Base-by-base conservation (phyloP, 2,888 invertebrate genomes). In the Diplolepis rosae region DNA sequence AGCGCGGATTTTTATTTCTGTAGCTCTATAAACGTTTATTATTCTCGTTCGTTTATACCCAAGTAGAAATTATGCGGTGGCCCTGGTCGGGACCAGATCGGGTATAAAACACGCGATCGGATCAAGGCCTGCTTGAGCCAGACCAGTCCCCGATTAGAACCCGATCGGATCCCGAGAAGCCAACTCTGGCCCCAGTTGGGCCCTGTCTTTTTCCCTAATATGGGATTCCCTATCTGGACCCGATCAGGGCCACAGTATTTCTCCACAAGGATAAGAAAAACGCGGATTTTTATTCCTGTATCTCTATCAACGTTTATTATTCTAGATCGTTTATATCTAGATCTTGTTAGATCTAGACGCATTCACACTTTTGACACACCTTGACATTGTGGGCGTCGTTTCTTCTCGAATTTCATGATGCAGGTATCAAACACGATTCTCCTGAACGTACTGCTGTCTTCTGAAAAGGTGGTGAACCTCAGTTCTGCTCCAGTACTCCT, bases 401-500 rank as follows among this genome's bases (percentile, higher is more conserved):
- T 56, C 70, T 74, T 66, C 66, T 76, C 74, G 51, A 73, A 70
- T 76, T 76, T 76, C 76, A 56, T 71, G 73, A 56, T 48, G 65
- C 70, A 66, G 68, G 75, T 75, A 70, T 76, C 68, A 69, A 69
- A 70, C 72, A 72, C 74, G 69, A 66, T 65, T 71, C 66, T 27
- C 22, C 28, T 61, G 66, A 42, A 56, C 54, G 52, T 24, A 32
- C 66, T 68, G 42, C 75, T 69, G 72, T 68, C 68, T 70, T 66
- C 73, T 66, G 56, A 68, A 69, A 69, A 56, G 73, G 69, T 71
- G 75, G 69, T 42, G 68, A 66, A 71, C 69, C 73, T 76, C 79
- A 77, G 80, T 79, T 74, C 75, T 77, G 78, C 76, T 72, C 74
- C 76, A 76, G 76, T 78, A 77, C 76, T 76, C 79, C 68, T 70